Evolutionary conservation across 2,888 invertebrate species (phyloP), one percentile per base, ranked within the genome.

Genomic region (Baccha elongata): DNA sequence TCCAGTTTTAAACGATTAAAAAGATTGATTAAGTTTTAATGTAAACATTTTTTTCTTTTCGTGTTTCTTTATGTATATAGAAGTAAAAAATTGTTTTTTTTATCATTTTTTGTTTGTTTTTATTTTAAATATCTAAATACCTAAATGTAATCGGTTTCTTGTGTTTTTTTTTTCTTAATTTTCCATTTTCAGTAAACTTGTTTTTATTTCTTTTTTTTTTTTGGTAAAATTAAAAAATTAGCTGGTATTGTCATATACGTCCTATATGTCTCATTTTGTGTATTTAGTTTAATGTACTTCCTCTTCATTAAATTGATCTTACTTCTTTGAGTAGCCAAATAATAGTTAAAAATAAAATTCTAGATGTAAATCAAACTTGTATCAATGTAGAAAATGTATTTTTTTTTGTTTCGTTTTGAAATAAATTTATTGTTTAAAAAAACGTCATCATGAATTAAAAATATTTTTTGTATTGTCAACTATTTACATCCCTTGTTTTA

Each of bases 401-500:
- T 62, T 58, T 75, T 37, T 60, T 40, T 23, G 23, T 48, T 74
- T 71, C 52, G 17, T 55, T 67, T 67, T 64, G 58, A 35, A 23
- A 60, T 76, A 53, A 55, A 60, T 69, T 65, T 80, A 42, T 69
- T 72, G 48, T 68, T 79, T 23, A 23, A 84, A 79, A 68, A 72
- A 19, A 68, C n/a, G 15, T 60, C 60, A 55, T 67, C 80, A 68
- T 79, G 73, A 84, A 74, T 80, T 80, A 69, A 84, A 78, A 84
- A 74, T 80, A 74, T 67, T 83, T 79, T 83, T 84, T 86, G 86
- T 87, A 87, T 87, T 87, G 87, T 87, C 87, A 86, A 87, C 86
- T 87, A 87, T 87, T 87, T 87, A 87, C 87, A 87, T 87, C 87
- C 87, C 87, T 87, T 87, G 87, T 87, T 86, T 84, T 73, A 65